phyloP scores from a whole-genome alignment of 92 coral and sea anemone genomes.

The Umimayanthus chanpuru region DNA sequence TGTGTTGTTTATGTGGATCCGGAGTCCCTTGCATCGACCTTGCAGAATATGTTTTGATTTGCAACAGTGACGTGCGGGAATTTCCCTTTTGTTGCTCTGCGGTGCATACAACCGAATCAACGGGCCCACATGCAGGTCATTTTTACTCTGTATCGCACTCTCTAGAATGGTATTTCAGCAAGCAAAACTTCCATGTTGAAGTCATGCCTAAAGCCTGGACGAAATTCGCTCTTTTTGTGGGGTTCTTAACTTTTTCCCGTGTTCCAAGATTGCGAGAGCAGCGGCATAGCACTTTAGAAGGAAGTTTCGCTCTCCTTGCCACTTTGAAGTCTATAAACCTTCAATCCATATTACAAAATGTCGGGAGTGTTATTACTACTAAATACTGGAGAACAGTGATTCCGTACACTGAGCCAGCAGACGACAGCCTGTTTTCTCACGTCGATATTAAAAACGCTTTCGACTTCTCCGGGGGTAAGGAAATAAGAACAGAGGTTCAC shows the following conservation, averaged over 20 bases:
- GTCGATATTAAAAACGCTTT: background rate
- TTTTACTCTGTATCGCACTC: too few species aligned
- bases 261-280: background rate
- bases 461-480: background rate
- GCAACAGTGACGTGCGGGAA: too few species aligned
- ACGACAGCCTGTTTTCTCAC: background rate
- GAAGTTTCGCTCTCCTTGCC: background rate
- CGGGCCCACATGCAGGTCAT: background rate
- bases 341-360: background rate
- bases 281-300: background rate
- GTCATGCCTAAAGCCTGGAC: background rate
- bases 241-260: background rate
- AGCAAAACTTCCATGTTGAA: background rate
- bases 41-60: background rate
- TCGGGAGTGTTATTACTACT: background rate
- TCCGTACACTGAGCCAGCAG: conserved; percentile 14
- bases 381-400: background rate
- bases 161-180: background rate
- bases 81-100: too few species aligned
- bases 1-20: background rate
- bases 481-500: background rate
- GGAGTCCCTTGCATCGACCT: too few species aligned
- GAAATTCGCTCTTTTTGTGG: background rate
- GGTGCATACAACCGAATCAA: background rate
- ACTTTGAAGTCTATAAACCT: background rate